Evolutionary conservation across 2,797 vertebrate species (phyloP), one percentile per base, ranked within the genome.

Genomic region (Argentina silus): DNA sequence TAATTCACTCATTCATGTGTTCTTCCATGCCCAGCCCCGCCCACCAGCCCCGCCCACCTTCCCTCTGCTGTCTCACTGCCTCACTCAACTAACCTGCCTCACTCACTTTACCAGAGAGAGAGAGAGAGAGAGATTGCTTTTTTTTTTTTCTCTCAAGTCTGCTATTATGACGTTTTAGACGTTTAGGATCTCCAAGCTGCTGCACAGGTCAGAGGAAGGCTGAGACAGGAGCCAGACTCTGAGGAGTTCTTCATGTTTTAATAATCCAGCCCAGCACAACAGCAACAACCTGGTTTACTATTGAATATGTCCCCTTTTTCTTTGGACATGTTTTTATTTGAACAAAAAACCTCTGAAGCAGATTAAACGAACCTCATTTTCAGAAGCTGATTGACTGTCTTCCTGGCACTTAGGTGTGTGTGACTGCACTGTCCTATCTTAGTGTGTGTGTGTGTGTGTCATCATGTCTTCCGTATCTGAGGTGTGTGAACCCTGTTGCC

Each of bases 251-350:
- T 81, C 80, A 78, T 73, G 63, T 73, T 48, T 63, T 2, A 72
- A 50, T 56, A 43, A 51, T 36, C 56, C 62, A 14, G 76, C 77
- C 59, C n/a, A 62, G 47, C 78, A 82, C 64, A 84, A 81, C 53
- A 78, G 78, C 67, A 15, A n/a, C n/a, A n/a, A n/a, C n/a, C n/a
- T n/a, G n/a, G 0, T 59, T 59, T 27, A 27, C 56, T 21, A 27
- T 23, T 59, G 7, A 63, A 9, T 11, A 42, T 78, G n/a, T 69
- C 23, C 76, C 67, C 74, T 15, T n/a, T n/a, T n/a, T n/a, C n/a
- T n/a, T n/a, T n/a, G n/a, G n/a, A n/a, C n/a, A n/a, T n/a, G n/a
- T n/a, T n/a, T n/a, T n/a, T n/a, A n/a, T n/a, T n/a, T n/a, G n/a
- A n/a, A n/a, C n/a, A 1, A 2, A 36, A 4, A 36, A 36, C 27